Evolutionary conservation across 2,888 invertebrate genomes (phyloP), one percentile per base, ranked within the genome.

Genomic region (Apotomis capreana): DNA sequence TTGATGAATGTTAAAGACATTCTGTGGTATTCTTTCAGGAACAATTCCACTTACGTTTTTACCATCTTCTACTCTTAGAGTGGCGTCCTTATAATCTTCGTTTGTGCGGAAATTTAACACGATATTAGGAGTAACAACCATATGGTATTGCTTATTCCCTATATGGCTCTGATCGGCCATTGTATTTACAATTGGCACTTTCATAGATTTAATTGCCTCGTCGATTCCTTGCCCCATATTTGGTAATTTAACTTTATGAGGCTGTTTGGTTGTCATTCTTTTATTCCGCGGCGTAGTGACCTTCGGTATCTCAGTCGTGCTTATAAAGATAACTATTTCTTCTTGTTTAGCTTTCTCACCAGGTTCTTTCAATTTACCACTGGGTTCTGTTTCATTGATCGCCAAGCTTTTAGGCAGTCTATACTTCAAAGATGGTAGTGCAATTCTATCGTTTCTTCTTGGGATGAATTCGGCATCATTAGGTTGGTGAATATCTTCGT

Each of bases 131-230:
- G 92, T 93, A 0, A 93, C 82, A 0, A 93, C 90, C 54, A 90
- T 91, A 82, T 93, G 93, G 0, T 90, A 87, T 78, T 93, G 92
- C 51, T 92, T 85, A 74, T 93, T 87, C 0, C 93, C 93, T 9
- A 93, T 91, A 75, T 94, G 93, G 75, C 93, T 93, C 75, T 90
- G 89, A 9, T 92, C 93, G 55, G 85, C 83, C 89, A 93, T 89
- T 44, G 81, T 85, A 68, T 93, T 92, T 40, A 83, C 85, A 51
- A 88, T 76, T 0, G 89, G 89, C n/a, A 78, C 76, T 58, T 58
- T 68, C 9, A 76, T 75, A 12, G 77, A 71, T 74, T 76, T 78
- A 10, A 73, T 54, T 58, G 80, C 79, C n/a, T 78, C 78, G 58
- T 81, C 80, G 8, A 72, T 69, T 15, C 78, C 77, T 67, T 78